Evolutionary conservation across 2,113 vertebrate species (phyloP).

Genomic region (Salvelinus fontinalis): DNA sequence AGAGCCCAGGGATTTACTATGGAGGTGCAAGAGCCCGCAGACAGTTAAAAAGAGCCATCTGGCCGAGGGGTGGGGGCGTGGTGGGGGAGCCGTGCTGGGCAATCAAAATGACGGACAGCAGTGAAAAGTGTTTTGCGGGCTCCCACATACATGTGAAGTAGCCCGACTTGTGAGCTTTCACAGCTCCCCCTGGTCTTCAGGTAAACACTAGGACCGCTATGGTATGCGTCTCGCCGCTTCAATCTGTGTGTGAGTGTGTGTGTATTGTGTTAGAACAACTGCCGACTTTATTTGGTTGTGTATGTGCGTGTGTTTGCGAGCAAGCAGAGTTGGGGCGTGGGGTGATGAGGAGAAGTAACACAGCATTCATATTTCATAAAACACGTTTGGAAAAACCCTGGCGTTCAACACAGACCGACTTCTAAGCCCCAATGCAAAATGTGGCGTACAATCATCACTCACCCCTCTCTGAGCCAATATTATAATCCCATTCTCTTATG

Average conservation of each 20-base stretch:
- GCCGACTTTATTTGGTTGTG: constrained; percentile 24
- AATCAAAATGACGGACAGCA: constrained; percentile 95
- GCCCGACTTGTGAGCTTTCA: constrained; percentile 88
- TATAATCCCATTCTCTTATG: constrained; percentile 77
- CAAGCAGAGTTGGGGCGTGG: constrained; percentile 18
- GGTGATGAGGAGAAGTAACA: constrained; percentile 58
- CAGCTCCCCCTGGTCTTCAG: constrained; percentile 85
- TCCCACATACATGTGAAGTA: constrained; percentile 97
- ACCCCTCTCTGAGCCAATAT: constrained; percentile 64
- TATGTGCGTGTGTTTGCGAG: constrained; percentile 27
- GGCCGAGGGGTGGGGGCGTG: constrained; percentile 72
- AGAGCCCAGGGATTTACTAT: constrained; percentile 83
- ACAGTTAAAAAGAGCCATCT: constrained; percentile 95
- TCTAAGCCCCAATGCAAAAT: constrained; percentile 62
- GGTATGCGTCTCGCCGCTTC: constrained; percentile 23
- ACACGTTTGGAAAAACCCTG: constrained; percentile 28
- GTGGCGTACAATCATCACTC: constrained; percentile 61
- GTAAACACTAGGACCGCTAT: constrained; percentile 82
- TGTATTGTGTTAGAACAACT: constrained; percentile 50
- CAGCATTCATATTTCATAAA: constrained; percentile 68
- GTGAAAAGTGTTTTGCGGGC: constrained; percentile 96
- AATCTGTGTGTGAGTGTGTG: constrained; percentile 64
- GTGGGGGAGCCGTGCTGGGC: constrained; percentile 85
- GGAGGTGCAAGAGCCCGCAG: constrained; percentile 93
- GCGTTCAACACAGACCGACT: constrained; percentile 53